Evolutionary conservation across 2,888 invertebrate genomes (phyloP), one percentile per base, ranked within the genome.

Genomic region (Mesorhabditis sp.): DNA sequence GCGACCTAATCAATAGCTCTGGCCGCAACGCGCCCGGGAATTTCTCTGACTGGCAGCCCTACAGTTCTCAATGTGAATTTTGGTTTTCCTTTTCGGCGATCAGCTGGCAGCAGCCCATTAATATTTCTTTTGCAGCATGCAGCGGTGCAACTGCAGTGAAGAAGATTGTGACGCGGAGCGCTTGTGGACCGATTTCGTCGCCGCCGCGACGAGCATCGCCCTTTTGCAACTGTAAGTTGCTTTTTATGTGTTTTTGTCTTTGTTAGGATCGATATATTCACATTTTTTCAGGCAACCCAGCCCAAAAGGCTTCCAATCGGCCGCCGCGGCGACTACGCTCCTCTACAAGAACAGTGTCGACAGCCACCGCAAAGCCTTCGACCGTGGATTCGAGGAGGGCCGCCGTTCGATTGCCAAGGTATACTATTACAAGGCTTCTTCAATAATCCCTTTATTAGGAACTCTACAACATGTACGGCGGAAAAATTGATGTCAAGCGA

Each of bases 261-360:
- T 28, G 28, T 28, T 28, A 28, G 28, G 28, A 28, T 28, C 28
- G 28, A 28, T 28, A 28, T 28, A 28, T 28, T 28, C 28, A 28
- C 28, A 28, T 28, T 28, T 83, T 43, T 83, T 80, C 69, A 73
- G 73, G 41, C 77, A 79, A 44, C 66, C 76, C 13, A 74, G 75
- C 42, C 83, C 82, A 82, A 70, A 74, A 44, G 78, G 70, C 28
- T 74, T 83, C 41, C 79, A 82, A 67, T 73, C 79, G 6, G 80
- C 83, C 15, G 83, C 83, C 43, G 81, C 80, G 28, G 75, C 78
- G 43, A 82, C 83, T 4, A 83, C 83, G 13, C 83, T 82, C 66
- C 72, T 83, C 43, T 83, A 83, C 70, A 81, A 80, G 73, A 80
- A 77, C 45, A 69, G 76, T 43, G 41, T 80, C 13, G 82, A 81